Conservation (phyloP, 2,797 vertebrate species). For the Chrysolophus pictus region DNA sequence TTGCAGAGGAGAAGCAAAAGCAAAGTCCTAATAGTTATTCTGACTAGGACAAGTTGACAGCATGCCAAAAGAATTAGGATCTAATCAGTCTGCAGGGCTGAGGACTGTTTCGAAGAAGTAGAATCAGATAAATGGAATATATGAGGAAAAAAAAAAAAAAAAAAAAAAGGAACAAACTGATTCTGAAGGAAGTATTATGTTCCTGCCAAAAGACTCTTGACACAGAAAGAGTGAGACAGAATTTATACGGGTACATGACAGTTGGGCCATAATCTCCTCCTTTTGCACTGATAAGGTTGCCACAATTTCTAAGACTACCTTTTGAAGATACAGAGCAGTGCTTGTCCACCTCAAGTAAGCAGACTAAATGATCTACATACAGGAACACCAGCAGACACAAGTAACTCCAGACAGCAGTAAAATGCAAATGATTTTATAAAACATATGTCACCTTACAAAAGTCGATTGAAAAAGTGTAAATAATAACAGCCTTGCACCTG, state of each 20-base stretch:
- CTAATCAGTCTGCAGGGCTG: conserved; percentile 70
- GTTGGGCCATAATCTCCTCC: conserved; percentile 56
- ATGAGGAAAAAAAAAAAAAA: neutral
- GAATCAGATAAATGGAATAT: conserved; percentile 71
- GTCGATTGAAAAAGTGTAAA: neutral
- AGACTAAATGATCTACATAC: accelerated
- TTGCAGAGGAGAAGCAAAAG: conserved; percentile 68
- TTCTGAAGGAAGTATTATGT: conserved; percentile 77
- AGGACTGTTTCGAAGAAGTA: conserved; percentile 51
- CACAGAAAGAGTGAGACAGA: conserved; percentile 71
- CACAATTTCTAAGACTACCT: conserved; percentile 7
- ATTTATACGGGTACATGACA: conserved; percentile 44
- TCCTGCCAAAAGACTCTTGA: conserved; percentile 75
- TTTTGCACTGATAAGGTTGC: conserved; percentile 37
- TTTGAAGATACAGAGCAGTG: neutral
- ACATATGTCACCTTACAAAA: neutral
- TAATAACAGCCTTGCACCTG: neutral
- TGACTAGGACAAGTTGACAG: conserved; percentile 72
- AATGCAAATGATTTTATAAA: neutral
- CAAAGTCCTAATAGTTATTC: conserved; percentile 73
- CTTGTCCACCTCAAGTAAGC: neutral
- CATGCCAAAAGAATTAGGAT: conserved; percentile 77
- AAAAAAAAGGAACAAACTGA: conserved; percentile 65
- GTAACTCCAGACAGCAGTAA: neutral
- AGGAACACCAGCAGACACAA: neutral